phyloP scores from a whole-genome alignment of 2,113 vertebrate genomes.

The Barbus barbus region DNA sequence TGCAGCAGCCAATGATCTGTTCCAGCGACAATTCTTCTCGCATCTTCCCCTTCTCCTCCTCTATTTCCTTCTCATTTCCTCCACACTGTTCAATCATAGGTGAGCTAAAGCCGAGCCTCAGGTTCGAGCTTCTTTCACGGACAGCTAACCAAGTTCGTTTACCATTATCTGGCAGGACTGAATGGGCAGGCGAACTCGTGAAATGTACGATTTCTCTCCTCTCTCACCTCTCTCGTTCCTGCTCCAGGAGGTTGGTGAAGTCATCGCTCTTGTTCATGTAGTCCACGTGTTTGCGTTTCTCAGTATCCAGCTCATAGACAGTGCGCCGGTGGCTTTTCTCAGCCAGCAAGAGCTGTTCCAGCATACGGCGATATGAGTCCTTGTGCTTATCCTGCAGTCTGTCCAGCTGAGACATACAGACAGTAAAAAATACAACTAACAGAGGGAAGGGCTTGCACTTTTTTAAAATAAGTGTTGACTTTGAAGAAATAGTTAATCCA shows the following conservation, averaged over 20 bases:
- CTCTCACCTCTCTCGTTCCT: constrained; percentile 92
- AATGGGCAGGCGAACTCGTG: no score
- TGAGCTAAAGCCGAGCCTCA: no score
- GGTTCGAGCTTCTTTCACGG: no score
- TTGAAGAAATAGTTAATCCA: neutral
- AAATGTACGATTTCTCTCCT: neutral
- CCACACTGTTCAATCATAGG: no score
- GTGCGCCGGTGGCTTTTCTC: constrained; percentile 95
- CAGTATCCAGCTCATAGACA: constrained; percentile 88
- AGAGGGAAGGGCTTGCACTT: neutral
- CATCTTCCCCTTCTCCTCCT: no score
- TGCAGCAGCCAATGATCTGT: no score
- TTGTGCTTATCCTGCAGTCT: constrained; percentile 92
- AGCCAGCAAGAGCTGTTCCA: constrained; percentile 92
- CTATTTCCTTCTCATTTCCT: no score
- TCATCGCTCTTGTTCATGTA: constrained; percentile 99
- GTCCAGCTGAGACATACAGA: constrained; percentile 81
- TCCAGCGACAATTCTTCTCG: no score
- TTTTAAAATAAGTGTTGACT: neutral
- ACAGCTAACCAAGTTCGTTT: no score
- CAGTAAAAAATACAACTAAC: constrained; percentile 3
- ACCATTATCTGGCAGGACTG: no score
- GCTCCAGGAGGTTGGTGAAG: constrained; percentile 97
- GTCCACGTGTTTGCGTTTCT: constrained; percentile 93
- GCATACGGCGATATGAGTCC: constrained; percentile 93